Base-by-base conservation (phyloP, 1,140 invertebrate species). In the Lithobius niger region DNA sequence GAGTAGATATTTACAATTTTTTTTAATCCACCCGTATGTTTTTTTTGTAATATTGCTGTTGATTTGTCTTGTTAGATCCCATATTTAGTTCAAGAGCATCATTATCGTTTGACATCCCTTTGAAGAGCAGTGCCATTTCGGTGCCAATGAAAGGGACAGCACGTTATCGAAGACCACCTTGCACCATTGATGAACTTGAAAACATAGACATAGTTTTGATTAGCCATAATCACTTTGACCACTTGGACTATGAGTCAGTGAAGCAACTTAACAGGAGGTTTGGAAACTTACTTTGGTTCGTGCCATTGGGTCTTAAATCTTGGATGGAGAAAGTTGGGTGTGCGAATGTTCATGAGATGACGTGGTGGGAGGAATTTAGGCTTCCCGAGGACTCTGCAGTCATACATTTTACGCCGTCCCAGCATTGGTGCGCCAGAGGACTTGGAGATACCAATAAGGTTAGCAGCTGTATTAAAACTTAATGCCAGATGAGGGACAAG, bases 201-300 rank as follows among this genome's bases (percentile, higher is more conserved):
- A 2, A 28, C 6, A 61, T 77, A 15, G 69, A 77, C 61, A 72
- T 68, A 31, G 74, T 76, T 10, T 57, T 77, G 13, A 76, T 77
- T 50, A 76, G 73, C 45, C 76, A 77, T 57, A 73, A 72, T 60
- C 76, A 77, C 65, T 77, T 74, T 57, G 76, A 77, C 62, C 76
- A 77, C 66, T 60, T 77, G 21, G 74, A 77, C 60, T 55, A 59
- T 18, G 57, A 65, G 19, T 66, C 68, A n/a, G 71, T 77, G 1
- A 54, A 43, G 2, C 44, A 59, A 16, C 58, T 75, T 26, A 66
- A 70, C 57, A 47, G 57, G 27, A 59, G 62, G 28, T 73, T 70
- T 62, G 69, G 69, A 10, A 55, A 64, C 42, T 62, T 74, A 13
- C 59, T 60, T 18, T 77, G 72, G 75, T 74, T 69, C 61, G 72